Evolutionary conservation across 1,140 invertebrate genomes (phyloP).

Genomic region (Drosophila asahinai): DNA sequence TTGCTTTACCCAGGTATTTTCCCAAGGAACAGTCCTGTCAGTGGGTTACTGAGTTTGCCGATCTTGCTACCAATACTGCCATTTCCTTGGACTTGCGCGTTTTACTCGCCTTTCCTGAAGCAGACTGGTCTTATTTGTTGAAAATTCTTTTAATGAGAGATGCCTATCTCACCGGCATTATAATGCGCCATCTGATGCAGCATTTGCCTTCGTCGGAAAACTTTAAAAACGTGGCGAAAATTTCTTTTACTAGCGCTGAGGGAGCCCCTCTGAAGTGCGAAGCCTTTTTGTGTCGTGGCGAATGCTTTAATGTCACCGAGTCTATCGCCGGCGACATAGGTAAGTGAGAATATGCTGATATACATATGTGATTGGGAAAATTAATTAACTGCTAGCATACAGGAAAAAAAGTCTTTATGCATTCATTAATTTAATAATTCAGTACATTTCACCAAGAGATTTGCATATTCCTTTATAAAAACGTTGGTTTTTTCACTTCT

Average conservation of each 20-base stretch:
- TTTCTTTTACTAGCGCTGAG: constrained; percentile 71
- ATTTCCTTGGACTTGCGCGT: constrained; percentile 90
- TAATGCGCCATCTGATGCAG: constrained; percentile 84
- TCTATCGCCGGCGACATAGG: constrained; percentile 71
- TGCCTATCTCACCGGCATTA: constrained; percentile 85
- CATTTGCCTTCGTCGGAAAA: constrained; percentile 80
- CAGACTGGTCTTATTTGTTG: constrained; percentile 90
- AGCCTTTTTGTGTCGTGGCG: constrained; percentile 88
- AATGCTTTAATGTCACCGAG: constrained; percentile 84
- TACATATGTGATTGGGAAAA: neutral
- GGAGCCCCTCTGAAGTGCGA: constrained; percentile 86
- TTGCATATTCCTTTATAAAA: neutral
- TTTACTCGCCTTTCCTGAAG: constrained; percentile 90
- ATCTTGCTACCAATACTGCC: constrained; percentile 87
- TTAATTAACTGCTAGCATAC: neutral
- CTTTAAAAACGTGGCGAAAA: constrained; percentile 79
- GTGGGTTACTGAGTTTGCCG: constrained; percentile 85
- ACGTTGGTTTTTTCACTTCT: neutral
- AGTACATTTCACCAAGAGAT: too few relatives aligned
- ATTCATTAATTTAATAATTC: neutral
- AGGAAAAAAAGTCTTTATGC: neutral
- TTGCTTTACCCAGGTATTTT: constrained; percentile 88
- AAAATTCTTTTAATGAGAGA: constrained; percentile 90
- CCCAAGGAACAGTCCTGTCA: constrained; percentile 84
- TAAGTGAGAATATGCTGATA: neutral